Conservation (phyloP, 23 tunicate genomes). For the Diplosoma virens region DNA sequence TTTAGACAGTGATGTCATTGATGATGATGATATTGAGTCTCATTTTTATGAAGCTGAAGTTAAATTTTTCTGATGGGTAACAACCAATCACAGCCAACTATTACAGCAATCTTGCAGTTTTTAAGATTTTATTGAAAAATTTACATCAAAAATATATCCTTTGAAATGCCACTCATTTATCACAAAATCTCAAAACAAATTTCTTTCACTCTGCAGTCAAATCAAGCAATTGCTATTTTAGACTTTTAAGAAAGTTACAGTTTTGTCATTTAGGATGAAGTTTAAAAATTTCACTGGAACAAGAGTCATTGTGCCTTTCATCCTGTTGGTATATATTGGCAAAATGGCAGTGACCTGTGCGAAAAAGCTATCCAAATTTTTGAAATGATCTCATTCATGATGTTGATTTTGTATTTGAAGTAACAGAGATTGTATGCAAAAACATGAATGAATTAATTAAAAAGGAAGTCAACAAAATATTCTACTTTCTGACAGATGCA, state of each 20-base stretch:
- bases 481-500: slow-evolving; percentile 19
- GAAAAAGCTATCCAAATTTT: slow-evolving; percentile 5
- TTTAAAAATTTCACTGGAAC: slow-evolving; percentile 32
- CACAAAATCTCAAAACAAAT: slow-evolving; percentile 22
- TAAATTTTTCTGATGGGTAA: slow-evolving; percentile 13
- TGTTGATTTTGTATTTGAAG: slow-evolving; percentile 17
- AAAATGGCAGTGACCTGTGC: not conserved
- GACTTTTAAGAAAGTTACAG: slow-evolving; percentile 25
- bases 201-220: not conserved
- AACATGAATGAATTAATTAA: not conserved
- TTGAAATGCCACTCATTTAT: slow-evolving; percentile 26
- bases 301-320: slow-evolving; percentile 18
- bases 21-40: slow-evolving; percentile 8
- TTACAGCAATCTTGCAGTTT: not conserved
- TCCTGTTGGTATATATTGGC: slow-evolving; percentile 6
- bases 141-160: not conserved
- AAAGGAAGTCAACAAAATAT: not conserved
- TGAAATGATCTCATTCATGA: slow-evolving; percentile 13
- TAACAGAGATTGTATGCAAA: not conserved
- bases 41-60: not conserved
- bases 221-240: not conserved
- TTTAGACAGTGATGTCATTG: slow-evolving; percentile 1
- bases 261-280: slow-evolving; percentile 6
- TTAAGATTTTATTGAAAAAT: slow-evolving; percentile 14
- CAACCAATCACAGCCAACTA: slow-evolving; percentile 13